A percentile compares a stretch with the other conserved stretches of the same genome.
Evolutionary conservation across 2,797 vertebrate genomes (phyloP).

Genomic region (Eospalax fontanierii): DNA sequence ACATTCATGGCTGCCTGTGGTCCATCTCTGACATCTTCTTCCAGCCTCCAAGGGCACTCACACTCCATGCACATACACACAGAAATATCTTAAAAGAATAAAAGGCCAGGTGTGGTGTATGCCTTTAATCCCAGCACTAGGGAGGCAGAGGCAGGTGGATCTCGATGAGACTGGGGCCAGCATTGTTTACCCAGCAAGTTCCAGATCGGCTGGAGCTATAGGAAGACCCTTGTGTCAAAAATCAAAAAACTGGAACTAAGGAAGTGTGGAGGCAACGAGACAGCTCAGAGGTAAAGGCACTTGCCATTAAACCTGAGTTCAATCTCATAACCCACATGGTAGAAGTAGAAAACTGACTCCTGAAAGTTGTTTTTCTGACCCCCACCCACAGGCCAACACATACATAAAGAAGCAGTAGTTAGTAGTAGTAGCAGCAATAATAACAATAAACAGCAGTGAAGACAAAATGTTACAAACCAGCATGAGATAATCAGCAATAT

Average conservation of each 20-base stretch:
- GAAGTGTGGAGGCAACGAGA: neutral
- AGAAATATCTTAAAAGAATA: no score
- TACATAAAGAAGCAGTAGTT: no score
- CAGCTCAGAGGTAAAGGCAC: neutral
- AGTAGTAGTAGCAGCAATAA: neutral
- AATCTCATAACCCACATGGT: neutral
- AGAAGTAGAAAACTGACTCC: neutral
- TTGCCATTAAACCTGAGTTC: neutral
- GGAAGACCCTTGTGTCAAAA: no score
- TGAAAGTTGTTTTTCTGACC: neutral
- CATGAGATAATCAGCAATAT: slow-evolving; percentile 98
- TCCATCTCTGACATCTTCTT: neutral
- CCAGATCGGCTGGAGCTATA: no score
- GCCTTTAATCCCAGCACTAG: no score
- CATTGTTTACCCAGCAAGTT: no score
- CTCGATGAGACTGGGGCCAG: neutral
- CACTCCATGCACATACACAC: neutral
- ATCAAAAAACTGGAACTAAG: neutral
- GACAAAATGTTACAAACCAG: slow-evolving; percentile 90
- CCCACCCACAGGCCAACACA: neutral
- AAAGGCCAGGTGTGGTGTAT: no score
- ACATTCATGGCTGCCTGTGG: no score
- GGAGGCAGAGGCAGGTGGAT: neutral
- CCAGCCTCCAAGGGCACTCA: neutral
- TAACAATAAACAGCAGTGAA: neutral